Evolutionary conservation across 2,797 vertebrate genomes (phyloP), one percentile per base, ranked within the genome.

Genomic region (Lutjanus campechanus): DNA sequence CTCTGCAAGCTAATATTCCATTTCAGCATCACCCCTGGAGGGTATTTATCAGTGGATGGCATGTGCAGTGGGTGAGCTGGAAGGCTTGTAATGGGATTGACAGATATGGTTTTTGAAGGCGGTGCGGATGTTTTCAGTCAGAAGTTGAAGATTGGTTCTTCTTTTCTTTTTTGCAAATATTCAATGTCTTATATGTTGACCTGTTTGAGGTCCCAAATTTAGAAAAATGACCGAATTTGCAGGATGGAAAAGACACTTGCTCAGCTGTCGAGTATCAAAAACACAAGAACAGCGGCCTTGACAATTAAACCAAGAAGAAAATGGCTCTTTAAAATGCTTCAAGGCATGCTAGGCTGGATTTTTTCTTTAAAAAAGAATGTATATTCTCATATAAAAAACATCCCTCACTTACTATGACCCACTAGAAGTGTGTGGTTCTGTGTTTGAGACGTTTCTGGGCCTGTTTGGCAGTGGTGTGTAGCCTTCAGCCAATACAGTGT

Each of bases 11-110:
- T 77, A 73, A 73, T 84, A 73, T 81, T 72, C 46, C 60, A 65
- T 79, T 82, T 88, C 61, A 82, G 78, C 73, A 36, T 51, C 47
- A 66, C 19, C 76, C 74, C 79, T 55, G 51, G 29, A 73, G 81
- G 83, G 59, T 51, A 58, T 84, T 77, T 89, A 82, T 79, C 80
- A 76, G 68, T 2, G 69, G 63, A 60, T 55, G 69, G 50, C 77
- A 67, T 80, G 76, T 69, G 73, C 81, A 64, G 60, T 47, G 69
- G 76, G 61, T 22, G 82, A 83, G 85, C 67, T 73, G 54, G 47
- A 65, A 74, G 83, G 69, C 65, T 68, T 53, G 68, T 55, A 71
- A 84, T 73, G 60, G 63, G 59, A 82, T 76, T 79, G 86, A 87
- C 85, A 67, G 63, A 83, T 71, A 49, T 53, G 66, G 19, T 65